Conservation (phyloP, 2,888 invertebrate species). For the Athalia cordata region DNA sequence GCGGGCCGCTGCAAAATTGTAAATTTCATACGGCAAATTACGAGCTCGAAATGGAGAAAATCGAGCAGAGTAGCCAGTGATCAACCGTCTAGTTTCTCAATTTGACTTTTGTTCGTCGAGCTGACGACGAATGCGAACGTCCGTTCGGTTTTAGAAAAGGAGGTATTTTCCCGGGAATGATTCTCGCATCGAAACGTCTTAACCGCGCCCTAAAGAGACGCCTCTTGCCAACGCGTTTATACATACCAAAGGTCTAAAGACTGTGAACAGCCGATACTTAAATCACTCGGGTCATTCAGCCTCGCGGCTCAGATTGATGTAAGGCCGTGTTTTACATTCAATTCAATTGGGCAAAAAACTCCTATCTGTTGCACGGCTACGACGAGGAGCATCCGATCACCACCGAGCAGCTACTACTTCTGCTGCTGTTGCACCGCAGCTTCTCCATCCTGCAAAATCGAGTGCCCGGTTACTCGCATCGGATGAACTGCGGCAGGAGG, state of each 20-base stretch:
- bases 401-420: slow-evolving; percentile 42
- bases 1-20: neutral
- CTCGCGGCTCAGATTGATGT: slow-evolving; percentile 72
- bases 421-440: neutral
- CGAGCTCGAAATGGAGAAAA: no score
- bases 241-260: slow-evolving; percentile 65
- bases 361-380: slow-evolving; percentile 55
- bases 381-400: slow-evolving; percentile 53
- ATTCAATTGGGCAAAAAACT: slow-evolving; percentile 73
- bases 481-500: no score
- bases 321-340: slow-evolving; percentile 73
- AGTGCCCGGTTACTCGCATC: no score
- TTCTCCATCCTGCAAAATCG: slow-evolving; percentile 30
- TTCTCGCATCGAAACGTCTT: slow-evolving; percentile 17
- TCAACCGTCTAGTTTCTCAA: no score
- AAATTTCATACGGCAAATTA: no score
- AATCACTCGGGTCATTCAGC: slow-evolving; percentile 72
- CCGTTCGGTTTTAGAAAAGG: no score
- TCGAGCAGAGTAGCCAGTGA: no score
- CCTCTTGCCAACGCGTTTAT: slow-evolving; percentile 49
- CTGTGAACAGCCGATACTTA: slow-evolving; percentile 65
- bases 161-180: no score
- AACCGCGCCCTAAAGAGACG: slow-evolving; percentile 45
- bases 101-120: no score
- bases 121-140: no score